These are phyloP conservation scores for Pseudomyrmex concolor DNA, from an alignment of 1,140 invertebrate species.

Conservation along the genomic window DNA sequence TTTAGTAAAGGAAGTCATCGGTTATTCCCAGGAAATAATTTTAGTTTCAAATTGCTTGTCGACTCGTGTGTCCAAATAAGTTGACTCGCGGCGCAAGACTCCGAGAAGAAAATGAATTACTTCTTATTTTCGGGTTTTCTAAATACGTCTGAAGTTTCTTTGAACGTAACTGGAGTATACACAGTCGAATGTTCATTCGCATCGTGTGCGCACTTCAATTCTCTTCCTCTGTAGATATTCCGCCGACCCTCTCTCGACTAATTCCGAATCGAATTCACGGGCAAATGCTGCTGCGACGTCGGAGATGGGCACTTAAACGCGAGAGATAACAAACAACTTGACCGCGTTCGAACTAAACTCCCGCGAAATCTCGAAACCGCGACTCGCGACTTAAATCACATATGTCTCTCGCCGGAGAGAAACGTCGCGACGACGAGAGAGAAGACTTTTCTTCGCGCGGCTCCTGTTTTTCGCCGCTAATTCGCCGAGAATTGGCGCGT, in stretches of 20 bases:
- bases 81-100: slow-evolving; percentile 6
- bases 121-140: neutral
- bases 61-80: slow-evolving; percentile 13
- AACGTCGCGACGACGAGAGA: neutral
- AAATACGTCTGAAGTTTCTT: slow-evolving; percentile 12
- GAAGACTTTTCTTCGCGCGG: neutral
- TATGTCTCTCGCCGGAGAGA: slow-evolving; percentile 55
- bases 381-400: slow-evolving; percentile 59
- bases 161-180: neutral
- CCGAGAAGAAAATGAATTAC: slow-evolving; percentile 3
- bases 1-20: neutral
- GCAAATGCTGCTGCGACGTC: neutral
- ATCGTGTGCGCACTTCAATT: neutral
- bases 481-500: slow-evolving; percentile 74
- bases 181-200: neutral
- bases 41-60: slow-evolving; percentile 19
- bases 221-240: neutral
- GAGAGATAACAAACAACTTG: too few species aligned
- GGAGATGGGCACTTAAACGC: neutral
- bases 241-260: neutral
- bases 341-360: neutral
- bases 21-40: slow-evolving; percentile 43
- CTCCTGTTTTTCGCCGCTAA: slow-evolving; percentile 72
- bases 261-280: neutral
- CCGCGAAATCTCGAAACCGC: slow-evolving; percentile 23